Conservation (phyloP, 1,140 invertebrate genomes). For the Gryllus bimaculatus region DNA sequence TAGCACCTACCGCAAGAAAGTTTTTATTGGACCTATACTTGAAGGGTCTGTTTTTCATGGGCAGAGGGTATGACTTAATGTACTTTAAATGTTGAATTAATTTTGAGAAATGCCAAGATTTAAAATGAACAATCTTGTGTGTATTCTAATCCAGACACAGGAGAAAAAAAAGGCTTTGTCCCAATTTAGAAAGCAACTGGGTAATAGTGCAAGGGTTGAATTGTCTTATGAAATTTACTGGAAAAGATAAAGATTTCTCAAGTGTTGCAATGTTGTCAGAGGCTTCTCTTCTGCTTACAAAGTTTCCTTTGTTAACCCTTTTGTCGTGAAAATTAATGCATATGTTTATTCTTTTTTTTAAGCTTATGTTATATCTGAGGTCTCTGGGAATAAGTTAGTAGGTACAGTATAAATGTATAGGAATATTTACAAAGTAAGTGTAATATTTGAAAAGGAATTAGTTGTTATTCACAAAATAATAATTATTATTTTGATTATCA, state of each 20-base stretch:
- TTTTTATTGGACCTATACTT: conserved; percentile 70
- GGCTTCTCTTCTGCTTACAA: conserved; percentile 62
- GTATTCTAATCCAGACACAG: conserved; percentile 64
- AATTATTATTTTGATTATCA: too few relatives aligned
- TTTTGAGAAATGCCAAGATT: background rate
- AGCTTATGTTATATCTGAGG: too few relatives aligned
- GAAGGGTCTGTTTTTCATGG: conserved; percentile 76
- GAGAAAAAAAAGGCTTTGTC: conserved; percentile 80
- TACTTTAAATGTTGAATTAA: background rate
- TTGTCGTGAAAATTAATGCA: conserved; percentile 58
- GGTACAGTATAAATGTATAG: too few relatives aligned
- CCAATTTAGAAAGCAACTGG: conserved; percentile 87
- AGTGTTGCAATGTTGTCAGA: conserved; percentile 52
- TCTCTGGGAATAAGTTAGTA: too few relatives aligned
- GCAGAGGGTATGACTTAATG: conserved; percentile 53
- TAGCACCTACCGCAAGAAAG: conserved; percentile 38
- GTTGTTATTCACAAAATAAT: too few relatives aligned
- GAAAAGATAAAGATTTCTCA: conserved; percentile 50
- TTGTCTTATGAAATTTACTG: conserved; percentile 54
- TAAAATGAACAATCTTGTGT: background rate
- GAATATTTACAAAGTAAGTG: too few relatives aligned
- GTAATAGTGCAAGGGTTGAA: conserved; percentile 91
- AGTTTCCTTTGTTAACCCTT: conserved; percentile 84
- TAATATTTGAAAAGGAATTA: too few relatives aligned
- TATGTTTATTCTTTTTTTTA: too few relatives aligned